Evolutionary conservation across 2,113 vertebrate genomes (phyloP).

Genomic region (Saguinus midas): DNA sequence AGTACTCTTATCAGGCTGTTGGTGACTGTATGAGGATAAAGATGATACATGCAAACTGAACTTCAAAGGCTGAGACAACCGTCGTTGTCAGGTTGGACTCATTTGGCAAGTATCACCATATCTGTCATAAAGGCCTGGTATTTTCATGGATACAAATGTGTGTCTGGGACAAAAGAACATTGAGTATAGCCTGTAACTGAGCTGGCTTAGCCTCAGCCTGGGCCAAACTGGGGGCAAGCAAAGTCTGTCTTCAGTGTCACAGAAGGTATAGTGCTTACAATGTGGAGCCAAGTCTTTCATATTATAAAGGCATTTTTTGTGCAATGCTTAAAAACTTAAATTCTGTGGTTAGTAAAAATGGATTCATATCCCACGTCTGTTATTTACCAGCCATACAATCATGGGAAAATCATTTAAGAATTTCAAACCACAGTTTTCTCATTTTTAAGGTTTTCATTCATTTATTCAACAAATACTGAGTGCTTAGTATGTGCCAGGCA

Average conservation of each 20-base stretch:
- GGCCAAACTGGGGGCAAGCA: background rate
- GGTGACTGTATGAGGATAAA: background rate
- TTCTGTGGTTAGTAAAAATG: background rate
- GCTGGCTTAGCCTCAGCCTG: background rate
- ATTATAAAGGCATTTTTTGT: background rate
- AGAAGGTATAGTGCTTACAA: background rate
- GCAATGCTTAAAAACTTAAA: background rate
- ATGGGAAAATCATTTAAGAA: background rate
- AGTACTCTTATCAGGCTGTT: constrained; percentile 10
- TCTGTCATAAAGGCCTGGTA: background rate
- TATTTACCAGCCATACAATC: background rate
- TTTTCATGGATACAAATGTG: background rate
- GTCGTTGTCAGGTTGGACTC: background rate
- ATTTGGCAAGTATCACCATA: background rate
- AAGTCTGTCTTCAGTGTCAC: background rate
- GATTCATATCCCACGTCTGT: background rate
- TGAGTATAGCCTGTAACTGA: background rate
- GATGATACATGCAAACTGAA: constrained; percentile 44
- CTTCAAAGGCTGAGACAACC: background rate
- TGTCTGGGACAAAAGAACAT: background rate
- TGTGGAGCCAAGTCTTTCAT: background rate
- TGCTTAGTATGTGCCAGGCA: background rate
- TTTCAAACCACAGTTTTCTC: background rate
- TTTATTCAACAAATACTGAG: background rate
- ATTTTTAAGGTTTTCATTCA: background rate